Evolutionary conservation across 2,797 vertebrate genomes (phyloP).

Genomic region (Syngnathus rostellatus): DNA sequence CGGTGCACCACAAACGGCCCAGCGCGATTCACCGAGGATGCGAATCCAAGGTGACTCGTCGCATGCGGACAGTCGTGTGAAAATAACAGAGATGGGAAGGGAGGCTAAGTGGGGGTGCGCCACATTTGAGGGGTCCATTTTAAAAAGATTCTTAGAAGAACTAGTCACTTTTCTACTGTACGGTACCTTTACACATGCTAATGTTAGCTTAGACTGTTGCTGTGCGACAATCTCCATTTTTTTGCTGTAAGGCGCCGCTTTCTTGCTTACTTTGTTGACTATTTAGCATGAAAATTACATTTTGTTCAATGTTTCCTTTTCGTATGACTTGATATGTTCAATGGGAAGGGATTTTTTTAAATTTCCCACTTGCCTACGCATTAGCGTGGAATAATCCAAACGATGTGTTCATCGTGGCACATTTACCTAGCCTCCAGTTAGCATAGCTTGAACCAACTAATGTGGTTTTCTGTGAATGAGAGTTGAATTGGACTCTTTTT

Average conservation of each 20-base stretch:
- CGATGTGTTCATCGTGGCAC: background rate
- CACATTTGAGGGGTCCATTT: background rate
- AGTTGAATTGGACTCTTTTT: background rate
- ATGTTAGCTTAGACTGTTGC: background rate
- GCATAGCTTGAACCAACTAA: background rate
- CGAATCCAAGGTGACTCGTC: constrained; percentile 64
- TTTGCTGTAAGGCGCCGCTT: background rate
- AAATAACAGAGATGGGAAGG: background rate
- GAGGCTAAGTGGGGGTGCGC: background rate
- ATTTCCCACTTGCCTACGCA: background rate
- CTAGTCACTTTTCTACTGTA: background rate
- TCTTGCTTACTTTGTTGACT: too few species aligned
- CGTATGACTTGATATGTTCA: background rate
- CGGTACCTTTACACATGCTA: background rate
- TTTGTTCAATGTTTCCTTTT: too few species aligned
- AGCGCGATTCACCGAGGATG: constrained; percentile 29
- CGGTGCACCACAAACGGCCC: constrained; percentile 34
- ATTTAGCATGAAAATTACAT: too few species aligned
- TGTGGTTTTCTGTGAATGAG: background rate
- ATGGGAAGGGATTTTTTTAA: background rate
- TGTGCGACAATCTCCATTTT: background rate
- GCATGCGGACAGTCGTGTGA: constrained; percentile 42
- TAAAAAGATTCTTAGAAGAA: background rate
- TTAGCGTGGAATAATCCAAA: background rate
- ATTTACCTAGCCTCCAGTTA: background rate